Evolutionary conservation across 2,113 vertebrate genomes (phyloP), one percentile per base, ranked within the genome.

Genomic region (Laterallus jamaicensis): DNA sequence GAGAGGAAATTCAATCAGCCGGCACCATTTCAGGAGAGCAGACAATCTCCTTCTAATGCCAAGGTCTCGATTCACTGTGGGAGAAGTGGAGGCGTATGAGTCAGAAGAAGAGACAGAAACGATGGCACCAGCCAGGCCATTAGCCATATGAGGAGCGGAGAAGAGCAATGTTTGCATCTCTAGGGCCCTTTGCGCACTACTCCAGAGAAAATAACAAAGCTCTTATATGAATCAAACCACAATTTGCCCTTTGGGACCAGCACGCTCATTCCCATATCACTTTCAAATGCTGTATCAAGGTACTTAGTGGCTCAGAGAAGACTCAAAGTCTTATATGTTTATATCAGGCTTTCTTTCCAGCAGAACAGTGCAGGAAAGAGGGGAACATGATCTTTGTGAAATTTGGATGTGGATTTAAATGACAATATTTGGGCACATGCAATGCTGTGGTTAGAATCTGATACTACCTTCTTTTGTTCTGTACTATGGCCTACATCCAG

Each of bases 31-130:
- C 31, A 63, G 44, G 21, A 40, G 88, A 59, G 62, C 50, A 75
- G 32, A 66, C 82, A 96, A 63, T 24, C 67, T 1, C 17, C 68
- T 49, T 24, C 42, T 93, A 50, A 29, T 69, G 69, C 92, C 91
- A 71, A 96, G 67, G 77, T 89, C 95, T 6, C 40, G 20, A 14
- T 84, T 96, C 67, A 31, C 92, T 8, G 49, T 80, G 10, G 89
- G 88, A 60, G 84, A 92, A 80, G 40, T 35, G 44, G 60, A 93
- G 29, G 56, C 26, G 18, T 83, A 82, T 86, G 97, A 97, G 54
- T 97, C 97, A 82, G 97, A 95, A 37, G 97, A 97, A 78, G 96
- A 96, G 17, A 93, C 95, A 80, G 95, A 95, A 63, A 76, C 15
- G 3, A 13, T 92, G 79, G 82, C 92, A 82, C 81, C 93, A 50